phyloP scores from a whole-genome alignment of 2,113 vertebrate species.

The Agapornis roseicollis region DNA sequence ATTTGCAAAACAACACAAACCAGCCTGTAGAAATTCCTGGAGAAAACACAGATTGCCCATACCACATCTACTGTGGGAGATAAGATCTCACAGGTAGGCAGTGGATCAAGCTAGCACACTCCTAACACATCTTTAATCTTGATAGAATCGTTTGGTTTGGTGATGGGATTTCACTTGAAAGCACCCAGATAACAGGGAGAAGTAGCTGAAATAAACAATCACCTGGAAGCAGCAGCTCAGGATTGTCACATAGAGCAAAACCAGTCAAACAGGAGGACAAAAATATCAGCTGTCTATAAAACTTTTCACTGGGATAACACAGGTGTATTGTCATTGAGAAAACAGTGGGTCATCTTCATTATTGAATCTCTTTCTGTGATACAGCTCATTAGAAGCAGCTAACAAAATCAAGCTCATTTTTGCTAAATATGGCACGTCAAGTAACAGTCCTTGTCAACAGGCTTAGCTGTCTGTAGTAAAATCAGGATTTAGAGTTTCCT shows the following conservation, averaged over 20 bases:
- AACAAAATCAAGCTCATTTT: background rate
- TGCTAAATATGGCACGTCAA: background rate
- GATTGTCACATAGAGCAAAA: background rate
- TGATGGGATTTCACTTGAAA: background rate
- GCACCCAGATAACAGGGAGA: background rate
- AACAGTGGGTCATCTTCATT: background rate
- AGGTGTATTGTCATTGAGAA: background rate
- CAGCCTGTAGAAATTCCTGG: background rate
- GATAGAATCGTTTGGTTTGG: background rate
- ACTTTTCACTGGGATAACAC: background rate
- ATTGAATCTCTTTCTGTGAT: background rate
- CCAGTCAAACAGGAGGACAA: background rate
- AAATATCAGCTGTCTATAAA: background rate
- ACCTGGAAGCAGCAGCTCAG: background rate
- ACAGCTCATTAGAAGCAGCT: background rate
- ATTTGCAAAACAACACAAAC: background rate
- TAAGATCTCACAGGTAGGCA: background rate
- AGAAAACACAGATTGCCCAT: background rate
- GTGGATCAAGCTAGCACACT: background rate
- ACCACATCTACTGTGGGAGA: background rate
- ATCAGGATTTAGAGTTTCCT: background rate
- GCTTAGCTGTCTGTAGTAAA: background rate
- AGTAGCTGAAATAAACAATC: background rate
- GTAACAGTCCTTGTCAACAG: background rate
- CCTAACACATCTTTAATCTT: background rate